phyloP scores from a whole-genome alignment of 2,888 invertebrate species.

The Amiota communis region DNA sequence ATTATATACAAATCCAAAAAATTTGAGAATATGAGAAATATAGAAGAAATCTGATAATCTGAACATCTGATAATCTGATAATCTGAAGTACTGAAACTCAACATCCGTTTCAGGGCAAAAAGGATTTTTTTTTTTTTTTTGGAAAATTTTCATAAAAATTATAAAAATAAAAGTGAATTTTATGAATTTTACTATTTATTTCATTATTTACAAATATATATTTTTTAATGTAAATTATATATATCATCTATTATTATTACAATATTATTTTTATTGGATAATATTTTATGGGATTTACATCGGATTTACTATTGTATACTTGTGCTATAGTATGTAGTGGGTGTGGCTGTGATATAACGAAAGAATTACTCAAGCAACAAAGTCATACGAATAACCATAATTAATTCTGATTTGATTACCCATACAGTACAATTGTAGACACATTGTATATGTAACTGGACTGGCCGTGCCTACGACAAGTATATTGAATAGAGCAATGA shows the following conservation, averaged over 20 bases:
- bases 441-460: too few species aligned
- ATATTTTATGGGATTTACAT: too few species aligned
- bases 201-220: constrained; percentile 70
- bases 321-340: too few species aligned
- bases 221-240: constrained; percentile 69
- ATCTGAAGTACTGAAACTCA: constrained; percentile 4
- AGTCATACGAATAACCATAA: too few species aligned
- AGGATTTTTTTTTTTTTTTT: constrained; percentile 36
- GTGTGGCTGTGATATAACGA: too few species aligned
- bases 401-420: too few species aligned
- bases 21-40: constrained; percentile 40
- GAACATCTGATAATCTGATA: constrained; percentile 41
- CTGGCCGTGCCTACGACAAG: too few species aligned
- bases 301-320: too few species aligned
- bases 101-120: neutral
- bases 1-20: constrained; percentile 46
- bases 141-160: constrained; percentile 54
- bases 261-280: neutral
- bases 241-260: constrained; percentile 37
- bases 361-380: too few species aligned
- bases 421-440: too few species aligned
- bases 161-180: constrained; percentile 58
- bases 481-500: too few species aligned
- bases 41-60: constrained; percentile 45
- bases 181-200: constrained; percentile 61